Conservation (phyloP, 2,113 vertebrate species). For the Equus quagga region DNA sequence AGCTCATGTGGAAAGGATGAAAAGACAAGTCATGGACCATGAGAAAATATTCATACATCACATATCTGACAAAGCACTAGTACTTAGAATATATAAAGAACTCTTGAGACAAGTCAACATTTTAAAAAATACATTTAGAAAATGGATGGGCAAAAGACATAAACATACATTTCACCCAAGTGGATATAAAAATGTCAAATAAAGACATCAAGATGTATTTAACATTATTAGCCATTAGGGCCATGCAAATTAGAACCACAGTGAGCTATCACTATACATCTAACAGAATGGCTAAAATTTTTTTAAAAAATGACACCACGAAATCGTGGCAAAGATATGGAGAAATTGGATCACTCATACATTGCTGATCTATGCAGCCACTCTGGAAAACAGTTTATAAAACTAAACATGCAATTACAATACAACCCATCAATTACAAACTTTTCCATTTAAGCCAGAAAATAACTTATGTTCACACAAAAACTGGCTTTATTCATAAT, state of each 20-base stretch:
- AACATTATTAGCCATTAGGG: neutral
- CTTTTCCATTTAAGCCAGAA: neutral
- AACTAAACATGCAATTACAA: neutral
- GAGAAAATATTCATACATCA: neutral
- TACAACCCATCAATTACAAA: neutral
- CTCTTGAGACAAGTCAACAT: neutral
- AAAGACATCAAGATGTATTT: neutral
- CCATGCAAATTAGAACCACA: neutral
- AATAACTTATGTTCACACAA: neutral
- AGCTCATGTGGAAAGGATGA: neutral
- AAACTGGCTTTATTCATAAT: neutral
- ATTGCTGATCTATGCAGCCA: neutral
- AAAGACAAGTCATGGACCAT: neutral
- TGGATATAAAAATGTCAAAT: neutral
- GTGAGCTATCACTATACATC: neutral
- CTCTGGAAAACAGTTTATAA: neutral
- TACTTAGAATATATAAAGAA: neutral
- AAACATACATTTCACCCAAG: neutral
- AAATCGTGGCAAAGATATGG: neutral
- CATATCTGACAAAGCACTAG: neutral
- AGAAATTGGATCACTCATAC: neutral
- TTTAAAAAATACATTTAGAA: neutral
- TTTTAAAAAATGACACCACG: neutral
- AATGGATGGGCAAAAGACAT: neutral
- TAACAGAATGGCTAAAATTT: neutral